phyloP scores from a whole-genome alignment of 2,797 vertebrate genomes.

The Premnoplex brunnescens region DNA sequence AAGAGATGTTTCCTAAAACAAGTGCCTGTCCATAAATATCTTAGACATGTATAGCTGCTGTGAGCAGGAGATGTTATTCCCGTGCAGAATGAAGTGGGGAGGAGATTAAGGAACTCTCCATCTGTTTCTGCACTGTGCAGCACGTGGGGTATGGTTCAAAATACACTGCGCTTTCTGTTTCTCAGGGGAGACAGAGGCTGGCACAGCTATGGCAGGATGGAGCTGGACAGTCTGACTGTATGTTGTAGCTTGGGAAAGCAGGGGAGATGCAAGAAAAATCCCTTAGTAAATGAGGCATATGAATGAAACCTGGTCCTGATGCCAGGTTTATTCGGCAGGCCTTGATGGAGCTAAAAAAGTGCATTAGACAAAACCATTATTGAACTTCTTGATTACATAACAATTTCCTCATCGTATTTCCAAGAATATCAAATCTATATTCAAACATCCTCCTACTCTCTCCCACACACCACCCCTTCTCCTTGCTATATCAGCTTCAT shows the following conservation, averaged over 20 bases:
- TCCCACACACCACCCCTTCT: slow-evolving; percentile 62
- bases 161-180: background rate
- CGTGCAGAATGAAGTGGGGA: background rate
- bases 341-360: slow-evolving; percentile 51
- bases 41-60: slow-evolving; percentile 18
- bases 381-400: slow-evolving; percentile 67
- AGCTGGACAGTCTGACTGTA: slow-evolving; percentile 20
- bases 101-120: slow-evolving; percentile 56
- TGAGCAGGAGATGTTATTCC: slow-evolving; percentile 27
- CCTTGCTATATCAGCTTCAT: slow-evolving; percentile 60
- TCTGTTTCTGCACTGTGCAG: slow-evolving; percentile 32
- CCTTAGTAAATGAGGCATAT: slow-evolving; percentile 11
- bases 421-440: slow-evolving; percentile 67
- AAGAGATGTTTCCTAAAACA: slow-evolving; percentile 15
- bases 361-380: slow-evolving; percentile 62
- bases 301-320: slow-evolving; percentile 43
- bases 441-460: slow-evolving; percentile 64
- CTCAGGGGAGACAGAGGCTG: background rate
- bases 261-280: background rate
- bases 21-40: slow-evolving; percentile 10
- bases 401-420: slow-evolving; percentile 69
- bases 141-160: background rate
- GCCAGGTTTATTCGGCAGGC: slow-evolving; percentile 30
- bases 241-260: background rate
- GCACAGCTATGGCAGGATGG: background rate